Percentiles rank a stretch among this genome's conserved stretches.
These are phyloP conservation scores for Schmidtea mediterranea DNA, from an alignment of 1,140 invertebrate genomes.

Conservation along the genomic window DNA sequence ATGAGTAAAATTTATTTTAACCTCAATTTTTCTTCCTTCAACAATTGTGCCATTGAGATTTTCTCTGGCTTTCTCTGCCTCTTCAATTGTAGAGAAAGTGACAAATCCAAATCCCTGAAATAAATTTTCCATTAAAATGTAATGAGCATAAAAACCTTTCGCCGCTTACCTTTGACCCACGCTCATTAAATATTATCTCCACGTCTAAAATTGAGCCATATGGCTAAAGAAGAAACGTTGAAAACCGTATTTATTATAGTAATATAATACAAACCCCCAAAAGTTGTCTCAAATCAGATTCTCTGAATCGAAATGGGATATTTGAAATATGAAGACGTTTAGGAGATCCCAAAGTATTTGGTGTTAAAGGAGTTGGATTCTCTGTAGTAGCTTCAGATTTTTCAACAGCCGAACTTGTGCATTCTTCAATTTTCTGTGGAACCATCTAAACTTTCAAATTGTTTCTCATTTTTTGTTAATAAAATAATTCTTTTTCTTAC, in stretches of 20 bases:
- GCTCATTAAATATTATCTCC: constrained; percentile 98
- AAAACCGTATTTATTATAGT: background rate
- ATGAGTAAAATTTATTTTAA: constrained; percentile 28
- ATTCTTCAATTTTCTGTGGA: no score
- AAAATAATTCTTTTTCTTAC: no score
- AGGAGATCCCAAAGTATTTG: constrained; percentile 14
- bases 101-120: constrained; percentile 93
- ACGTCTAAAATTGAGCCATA: constrained; percentile 90
- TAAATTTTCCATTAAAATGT: constrained; percentile 5
- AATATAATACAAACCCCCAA: constrained; percentile 54
- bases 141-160: no score
- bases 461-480: no score
- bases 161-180: constrained; percentile 97
- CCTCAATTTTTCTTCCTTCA: constrained; percentile 99
- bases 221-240: constrained; percentile 45
- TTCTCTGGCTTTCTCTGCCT: constrained; percentile 97
- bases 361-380: background rate
- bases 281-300: constrained; percentile 80
- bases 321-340: constrained; percentile 50
- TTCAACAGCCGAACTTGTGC: no score
- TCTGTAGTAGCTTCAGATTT: background rate
- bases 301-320: constrained; percentile 91
- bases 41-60: constrained; percentile 99
- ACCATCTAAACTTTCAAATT: no score
- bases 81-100: constrained; percentile 98